Conservation (phyloP, 2,797 vertebrate species). For the Sphenopsis melanotis region DNA sequence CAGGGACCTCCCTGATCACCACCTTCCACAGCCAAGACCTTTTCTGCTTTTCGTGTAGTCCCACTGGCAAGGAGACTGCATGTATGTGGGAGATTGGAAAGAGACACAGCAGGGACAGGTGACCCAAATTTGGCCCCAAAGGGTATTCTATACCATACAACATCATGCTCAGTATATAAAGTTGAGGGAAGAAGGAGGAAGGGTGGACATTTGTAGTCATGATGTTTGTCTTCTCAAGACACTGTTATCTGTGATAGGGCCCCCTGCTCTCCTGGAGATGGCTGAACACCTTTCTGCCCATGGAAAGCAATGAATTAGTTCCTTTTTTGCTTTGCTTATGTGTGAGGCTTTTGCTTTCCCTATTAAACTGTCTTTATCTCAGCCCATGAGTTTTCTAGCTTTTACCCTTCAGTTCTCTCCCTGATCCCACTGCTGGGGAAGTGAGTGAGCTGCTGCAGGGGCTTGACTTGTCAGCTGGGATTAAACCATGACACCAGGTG, state of each 20-base stretch:
- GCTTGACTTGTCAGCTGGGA: neutral
- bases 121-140: neutral
- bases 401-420: neutral
- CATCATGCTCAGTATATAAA: neutral
- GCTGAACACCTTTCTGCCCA: neutral
- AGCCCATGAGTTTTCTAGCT: neutral
- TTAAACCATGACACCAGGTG: neutral
- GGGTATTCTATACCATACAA: too few species aligned
- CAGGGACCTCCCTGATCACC: too few species aligned
- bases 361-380: neutral
- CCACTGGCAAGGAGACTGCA: fast-evolving
- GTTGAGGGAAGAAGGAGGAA: neutral
- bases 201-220: neutral
- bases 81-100: neutral
- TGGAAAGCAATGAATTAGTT: neutral
- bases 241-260: too few species aligned
- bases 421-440: neutral
- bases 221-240: neutral
- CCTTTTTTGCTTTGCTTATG: neutral
- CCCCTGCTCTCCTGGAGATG: neutral
- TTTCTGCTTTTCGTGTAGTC: neutral
- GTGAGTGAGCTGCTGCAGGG: fast-evolving
- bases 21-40: too few species aligned
- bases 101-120: neutral
- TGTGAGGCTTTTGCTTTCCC: neutral